Evolutionary conservation across 1,140 invertebrate genomes (phyloP).

Genomic region (Saccostrea echinata): DNA sequence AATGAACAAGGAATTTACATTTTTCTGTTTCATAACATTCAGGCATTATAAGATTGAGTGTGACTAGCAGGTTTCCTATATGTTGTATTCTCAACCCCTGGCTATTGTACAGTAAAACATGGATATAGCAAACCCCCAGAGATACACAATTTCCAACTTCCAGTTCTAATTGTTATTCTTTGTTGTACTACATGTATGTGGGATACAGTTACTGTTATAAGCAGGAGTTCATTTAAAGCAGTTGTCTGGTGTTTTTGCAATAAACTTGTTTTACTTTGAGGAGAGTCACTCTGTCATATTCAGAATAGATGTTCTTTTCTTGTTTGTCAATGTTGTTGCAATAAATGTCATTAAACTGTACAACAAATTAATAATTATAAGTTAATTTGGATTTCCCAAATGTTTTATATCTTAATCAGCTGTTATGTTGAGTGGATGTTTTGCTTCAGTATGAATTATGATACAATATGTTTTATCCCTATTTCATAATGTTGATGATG

Average conservation of each 20-base stretch:
- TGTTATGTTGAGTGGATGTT: background rate
- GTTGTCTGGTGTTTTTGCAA: background rate
- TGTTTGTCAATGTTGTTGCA: background rate
- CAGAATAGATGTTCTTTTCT: background rate
- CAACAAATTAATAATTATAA: background rate
- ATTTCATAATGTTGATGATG: background rate
- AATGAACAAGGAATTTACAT: no score
- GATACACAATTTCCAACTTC: background rate
- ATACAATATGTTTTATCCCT: background rate
- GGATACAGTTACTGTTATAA: background rate
- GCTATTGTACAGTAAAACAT: no score
- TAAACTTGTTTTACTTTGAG: background rate
- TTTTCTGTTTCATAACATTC: no score
- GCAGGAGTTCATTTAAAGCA: background rate
- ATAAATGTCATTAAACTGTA: background rate
- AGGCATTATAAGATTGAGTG: no score
- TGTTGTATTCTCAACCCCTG: no score
- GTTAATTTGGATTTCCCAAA: background rate
- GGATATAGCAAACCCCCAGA: no score
- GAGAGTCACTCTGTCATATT: no score
- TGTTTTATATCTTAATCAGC: background rate
- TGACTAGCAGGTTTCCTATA: no score
- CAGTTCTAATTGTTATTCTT: background rate
- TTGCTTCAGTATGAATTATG: background rate
- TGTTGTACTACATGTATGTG: background rate